Evolutionary conservation across 2,113 vertebrate genomes (phyloP).

Genomic region (Fregetta grallaria): DNA sequence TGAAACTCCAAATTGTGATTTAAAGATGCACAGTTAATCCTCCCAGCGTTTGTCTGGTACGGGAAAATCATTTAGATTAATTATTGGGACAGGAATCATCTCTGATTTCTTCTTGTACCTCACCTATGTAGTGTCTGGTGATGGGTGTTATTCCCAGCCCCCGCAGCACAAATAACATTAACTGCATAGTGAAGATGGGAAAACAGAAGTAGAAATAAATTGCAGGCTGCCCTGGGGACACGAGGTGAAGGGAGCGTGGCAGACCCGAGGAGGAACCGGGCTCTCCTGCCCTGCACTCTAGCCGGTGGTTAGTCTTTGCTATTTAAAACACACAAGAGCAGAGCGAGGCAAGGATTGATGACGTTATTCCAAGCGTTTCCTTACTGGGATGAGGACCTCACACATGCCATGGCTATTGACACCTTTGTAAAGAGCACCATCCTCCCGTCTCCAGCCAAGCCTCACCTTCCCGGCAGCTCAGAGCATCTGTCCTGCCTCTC

Average conservation of each 20-base stretch:
- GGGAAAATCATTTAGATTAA: not conserved
- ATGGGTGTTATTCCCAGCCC: not conserved
- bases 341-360: not conserved
- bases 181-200: not conserved
- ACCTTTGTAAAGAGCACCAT: not conserved
- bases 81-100: not conserved
- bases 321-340: not conserved
- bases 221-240: not conserved
- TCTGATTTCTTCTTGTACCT: not conserved
- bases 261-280: not conserved
- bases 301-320: not conserved
- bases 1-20: not conserved
- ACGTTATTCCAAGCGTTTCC: not conserved
- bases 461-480: not conserved
- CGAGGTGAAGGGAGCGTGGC: accelerated
- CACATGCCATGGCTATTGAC: not conserved
- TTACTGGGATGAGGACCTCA: not conserved
- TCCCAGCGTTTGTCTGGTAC: not conserved
- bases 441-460: not conserved
- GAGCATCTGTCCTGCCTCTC: not conserved
- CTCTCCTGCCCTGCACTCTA: not conserved
- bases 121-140: too few species aligned
- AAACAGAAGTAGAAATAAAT: not conserved
- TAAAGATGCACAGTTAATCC: accelerated
- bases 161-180: not conserved